Evolutionary conservation across 2,888 invertebrate genomes (phyloP).

Genomic region (Andrena flavipes): DNA sequence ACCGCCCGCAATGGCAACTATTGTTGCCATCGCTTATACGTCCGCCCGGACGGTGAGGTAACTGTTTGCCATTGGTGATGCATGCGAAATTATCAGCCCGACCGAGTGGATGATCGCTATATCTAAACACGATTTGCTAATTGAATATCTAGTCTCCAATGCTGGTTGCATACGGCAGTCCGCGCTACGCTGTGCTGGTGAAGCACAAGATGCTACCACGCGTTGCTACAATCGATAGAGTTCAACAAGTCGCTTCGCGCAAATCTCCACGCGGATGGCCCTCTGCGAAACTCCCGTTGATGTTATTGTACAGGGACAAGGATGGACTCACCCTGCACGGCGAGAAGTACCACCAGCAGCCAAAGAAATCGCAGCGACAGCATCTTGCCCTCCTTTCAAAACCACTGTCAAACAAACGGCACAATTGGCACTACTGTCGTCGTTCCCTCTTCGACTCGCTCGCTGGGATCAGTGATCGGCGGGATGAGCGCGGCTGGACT

Average conservation of each 20-base stretch:
- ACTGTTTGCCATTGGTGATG: slow-evolving; percentile 56
- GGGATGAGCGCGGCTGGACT: background rate
- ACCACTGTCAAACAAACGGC: slow-evolving; percentile 65
- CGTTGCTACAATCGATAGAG: background rate
- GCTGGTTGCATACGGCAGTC: background rate
- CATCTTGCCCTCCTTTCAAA: slow-evolving; percentile 55
- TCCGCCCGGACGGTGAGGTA: slow-evolving; percentile 56
- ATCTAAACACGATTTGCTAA: slow-evolving; percentile 43
- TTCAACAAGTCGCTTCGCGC: background rate
- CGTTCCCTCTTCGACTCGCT: slow-evolving; percentile 19
- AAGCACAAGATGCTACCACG: background rate
- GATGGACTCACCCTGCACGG: slow-evolving; percentile 62
- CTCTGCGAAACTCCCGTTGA: background rate
- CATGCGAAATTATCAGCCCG: slow-evolving; percentile 56
- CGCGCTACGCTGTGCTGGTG: too few relatives aligned
- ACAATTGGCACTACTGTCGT: slow-evolving; percentile 59
- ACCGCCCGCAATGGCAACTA: slow-evolving; percentile 54
- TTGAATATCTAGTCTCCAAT: background rate
- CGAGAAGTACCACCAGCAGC: slow-evolving; percentile 64
- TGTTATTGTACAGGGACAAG: too few relatives aligned
- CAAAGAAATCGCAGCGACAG: slow-evolving; percentile 57
- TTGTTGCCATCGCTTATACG: slow-evolving; percentile 54
- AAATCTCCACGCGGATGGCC: background rate
- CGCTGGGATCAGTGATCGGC: background rate
- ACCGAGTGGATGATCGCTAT: slow-evolving; percentile 23